A percentile compares a stretch with the other conserved stretches of the same genome.
These are phyloP conservation scores for Ceriagrion tenellum DNA, from an alignment of 2,888 invertebrate species.

Conservation along the genomic window DNA sequence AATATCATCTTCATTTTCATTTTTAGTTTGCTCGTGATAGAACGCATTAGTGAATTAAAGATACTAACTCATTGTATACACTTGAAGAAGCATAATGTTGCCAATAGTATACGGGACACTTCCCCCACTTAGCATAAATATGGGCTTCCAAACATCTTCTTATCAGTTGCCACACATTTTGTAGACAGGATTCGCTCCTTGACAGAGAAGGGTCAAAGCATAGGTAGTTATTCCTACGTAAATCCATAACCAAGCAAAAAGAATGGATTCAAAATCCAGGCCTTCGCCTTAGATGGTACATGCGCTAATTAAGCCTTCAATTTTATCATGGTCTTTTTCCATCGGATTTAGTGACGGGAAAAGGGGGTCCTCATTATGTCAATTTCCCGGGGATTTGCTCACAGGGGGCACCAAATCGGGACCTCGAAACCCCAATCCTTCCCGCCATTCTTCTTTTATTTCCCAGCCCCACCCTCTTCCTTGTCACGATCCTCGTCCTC, in stretches of 20 bases:
- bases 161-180: neutral
- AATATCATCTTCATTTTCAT: no score
- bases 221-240: neutral
- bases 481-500: neutral
- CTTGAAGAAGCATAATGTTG: no score
- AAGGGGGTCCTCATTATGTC: neutral
- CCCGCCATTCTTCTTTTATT: neutral
- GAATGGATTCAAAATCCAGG: neutral
- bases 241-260: neutral
- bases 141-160: no score
- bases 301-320: neutral
- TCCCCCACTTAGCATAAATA: no score
- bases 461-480: neutral
- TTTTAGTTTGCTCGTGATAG: no score
- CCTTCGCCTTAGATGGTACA: neutral
- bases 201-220: neutral
- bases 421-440: neutral
- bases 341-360: neutral
- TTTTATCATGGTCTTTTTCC: neutral
- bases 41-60: no score
- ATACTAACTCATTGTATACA: no score
- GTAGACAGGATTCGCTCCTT: neutral
- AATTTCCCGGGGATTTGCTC: neutral
- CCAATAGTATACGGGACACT: no score
- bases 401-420: neutral